phyloP scores from a whole-genome alignment of 2,888 invertebrate genomes.

The Saturnia pavonia region DNA sequence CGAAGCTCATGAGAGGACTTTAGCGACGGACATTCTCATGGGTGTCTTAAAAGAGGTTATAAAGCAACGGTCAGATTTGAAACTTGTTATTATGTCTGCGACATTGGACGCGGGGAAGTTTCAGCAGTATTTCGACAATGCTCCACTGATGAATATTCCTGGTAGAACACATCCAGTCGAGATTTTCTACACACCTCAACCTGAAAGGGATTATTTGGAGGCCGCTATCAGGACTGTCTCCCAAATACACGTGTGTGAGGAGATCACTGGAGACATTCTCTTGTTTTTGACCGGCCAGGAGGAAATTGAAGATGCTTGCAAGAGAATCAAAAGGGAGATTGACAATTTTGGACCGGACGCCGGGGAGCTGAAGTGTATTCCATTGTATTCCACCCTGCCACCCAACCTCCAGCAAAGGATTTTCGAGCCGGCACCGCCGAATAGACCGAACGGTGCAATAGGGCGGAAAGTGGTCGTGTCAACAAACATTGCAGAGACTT shows the following conservation, averaged over 20 bases:
- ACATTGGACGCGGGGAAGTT: conserved; percentile 99
- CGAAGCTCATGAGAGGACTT: conserved; percentile 99
- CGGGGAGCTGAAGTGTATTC: conserved; percentile 98
- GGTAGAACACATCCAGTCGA: conserved; percentile 81
- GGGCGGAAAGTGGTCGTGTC: conserved; percentile 97
- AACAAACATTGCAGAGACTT: conserved; percentile 99
- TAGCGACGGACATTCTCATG: conserved; percentile 99
- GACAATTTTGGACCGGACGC: conserved; percentile 98
- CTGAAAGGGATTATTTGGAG: conserved; percentile 97
- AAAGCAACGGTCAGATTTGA: conserved; percentile 94
- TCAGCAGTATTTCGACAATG: conserved; percentile 99
- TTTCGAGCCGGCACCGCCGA: conserved; percentile 97
- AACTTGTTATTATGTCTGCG: conserved; percentile 99
- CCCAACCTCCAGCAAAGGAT: conserved; percentile 98
- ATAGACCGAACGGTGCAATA: conserved; percentile 92
- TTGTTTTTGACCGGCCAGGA: conserved; percentile 92
- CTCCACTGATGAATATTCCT: conserved; percentile 99
- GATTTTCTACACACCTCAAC: conserved; percentile 99
- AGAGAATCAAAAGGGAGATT: conserved; percentile 95
- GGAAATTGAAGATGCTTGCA: conserved; percentile 99
- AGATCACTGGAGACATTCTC: conserved; percentile 94
- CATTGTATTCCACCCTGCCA: conserved; percentile 98
- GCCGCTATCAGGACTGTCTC: conserved; percentile 98
- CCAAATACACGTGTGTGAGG: conserved; percentile 98
- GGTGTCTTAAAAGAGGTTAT: conserved; percentile 98